phyloP scores from a whole-genome alignment of 2,888 invertebrate species.

The Micropterix aruncella region DNA sequence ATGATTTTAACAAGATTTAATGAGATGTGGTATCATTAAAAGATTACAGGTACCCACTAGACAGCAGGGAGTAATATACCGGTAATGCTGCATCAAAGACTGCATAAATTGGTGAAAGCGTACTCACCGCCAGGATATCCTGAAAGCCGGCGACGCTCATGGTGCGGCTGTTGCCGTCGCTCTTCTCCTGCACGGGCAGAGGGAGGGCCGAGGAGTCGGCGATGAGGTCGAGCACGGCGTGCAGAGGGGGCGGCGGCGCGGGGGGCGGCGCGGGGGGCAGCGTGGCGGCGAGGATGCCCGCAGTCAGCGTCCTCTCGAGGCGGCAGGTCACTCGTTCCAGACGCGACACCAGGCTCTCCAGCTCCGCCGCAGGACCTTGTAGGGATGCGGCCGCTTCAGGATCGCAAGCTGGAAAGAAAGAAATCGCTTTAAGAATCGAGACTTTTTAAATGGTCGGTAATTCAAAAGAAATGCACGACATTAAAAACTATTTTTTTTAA shows the following conservation, averaged over 20 bases:
- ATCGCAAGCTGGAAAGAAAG: constrained; percentile 28
- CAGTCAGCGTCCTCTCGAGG: constrained; percentile 40
- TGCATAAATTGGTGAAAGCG: background rate
- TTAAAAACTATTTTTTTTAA: constrained; percentile 4
- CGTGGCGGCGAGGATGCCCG: constrained; percentile 8
- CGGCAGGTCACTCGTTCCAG: constrained; percentile 62
- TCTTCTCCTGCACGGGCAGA: constrained; percentile 14
- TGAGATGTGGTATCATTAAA: too few relatives aligned
- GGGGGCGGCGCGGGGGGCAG: constrained; percentile 21
- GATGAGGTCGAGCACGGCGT: constrained; percentile 7
- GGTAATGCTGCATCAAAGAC: too few relatives aligned
- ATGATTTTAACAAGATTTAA: too few relatives aligned
- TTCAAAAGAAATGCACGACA: constrained; percentile 2
- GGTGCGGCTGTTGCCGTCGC: constrained; percentile 19
- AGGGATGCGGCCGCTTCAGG: constrained; percentile 27
- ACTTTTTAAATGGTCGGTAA: background rate
- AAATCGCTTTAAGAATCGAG: background rate
- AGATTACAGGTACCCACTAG: too few relatives aligned
- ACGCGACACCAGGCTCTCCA: constrained; percentile 56
- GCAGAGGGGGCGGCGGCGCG: constrained; percentile 16
- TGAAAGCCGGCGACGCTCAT: constrained; percentile 70
- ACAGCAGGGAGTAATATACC: too few relatives aligned
- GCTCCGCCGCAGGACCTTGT: constrained; percentile 36
- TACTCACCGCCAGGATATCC: constrained; percentile 44
- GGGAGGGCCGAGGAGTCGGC: constrained; percentile 9